Evolutionary conservation across 1,140 invertebrate species (phyloP).

Genomic region (Calephelis virginiensis): DNA sequence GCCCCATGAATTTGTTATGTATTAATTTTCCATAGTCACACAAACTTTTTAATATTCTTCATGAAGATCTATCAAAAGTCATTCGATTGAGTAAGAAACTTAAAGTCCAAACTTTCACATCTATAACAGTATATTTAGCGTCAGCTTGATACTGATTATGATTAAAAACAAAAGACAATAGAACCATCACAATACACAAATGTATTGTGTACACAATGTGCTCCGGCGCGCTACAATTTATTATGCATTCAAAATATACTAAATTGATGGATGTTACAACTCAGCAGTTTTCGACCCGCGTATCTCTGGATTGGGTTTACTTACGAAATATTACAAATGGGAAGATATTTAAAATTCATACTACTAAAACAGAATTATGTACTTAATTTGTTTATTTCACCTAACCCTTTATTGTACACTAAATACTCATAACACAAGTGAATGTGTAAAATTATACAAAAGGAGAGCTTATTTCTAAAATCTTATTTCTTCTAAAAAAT

Average conservation of each 20-base stretch:
- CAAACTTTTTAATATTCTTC: background rate
- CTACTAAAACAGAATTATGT: too few relatives aligned
- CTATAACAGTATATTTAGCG: conserved; percentile 7
- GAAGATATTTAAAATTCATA: too few relatives aligned
- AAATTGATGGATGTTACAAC: conserved; percentile 65
- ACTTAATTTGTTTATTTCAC: too few relatives aligned
- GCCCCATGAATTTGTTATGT: too few relatives aligned
- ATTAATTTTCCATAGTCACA: too few relatives aligned
- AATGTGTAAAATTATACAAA: too few relatives aligned
- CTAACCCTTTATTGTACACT: too few relatives aligned
- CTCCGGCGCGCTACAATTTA: conserved; percentile 4
- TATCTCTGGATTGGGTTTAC: too few relatives aligned
- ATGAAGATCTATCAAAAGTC: background rate
- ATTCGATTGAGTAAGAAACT: conserved; percentile 8
- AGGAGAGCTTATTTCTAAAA: too few relatives aligned
- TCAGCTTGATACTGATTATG: conserved; percentile 1
- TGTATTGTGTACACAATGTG: conserved; percentile 14
- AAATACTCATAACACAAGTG: too few relatives aligned
- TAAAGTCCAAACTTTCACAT: conserved; percentile 10
- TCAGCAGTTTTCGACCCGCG: conserved; percentile 58
- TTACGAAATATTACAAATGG: too few relatives aligned
- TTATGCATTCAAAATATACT: conserved; percentile 20
- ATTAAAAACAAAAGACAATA: conserved; percentile 15
- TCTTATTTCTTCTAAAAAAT: too few relatives aligned
- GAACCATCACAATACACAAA: conserved; percentile 16